phyloP scores from a whole-genome alignment of 2,888 invertebrate genomes.

The Bibio marci region DNA sequence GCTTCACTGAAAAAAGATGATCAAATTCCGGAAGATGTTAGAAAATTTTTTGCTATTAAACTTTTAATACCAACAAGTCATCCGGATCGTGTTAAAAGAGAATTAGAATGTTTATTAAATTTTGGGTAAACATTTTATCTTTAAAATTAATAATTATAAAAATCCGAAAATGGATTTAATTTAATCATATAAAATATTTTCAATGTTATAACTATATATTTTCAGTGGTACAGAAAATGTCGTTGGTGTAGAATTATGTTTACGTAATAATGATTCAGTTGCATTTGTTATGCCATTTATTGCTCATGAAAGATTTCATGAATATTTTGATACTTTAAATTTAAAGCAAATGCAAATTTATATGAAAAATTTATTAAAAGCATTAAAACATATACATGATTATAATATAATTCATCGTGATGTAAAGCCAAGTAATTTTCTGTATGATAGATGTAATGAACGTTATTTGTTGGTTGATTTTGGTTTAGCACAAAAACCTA shows the following conservation, averaged over 20 bases:
- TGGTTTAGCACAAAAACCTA: slow-evolving; percentile 54
- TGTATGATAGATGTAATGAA: slow-evolving; percentile 55
- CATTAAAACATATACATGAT: slow-evolving; percentile 63
- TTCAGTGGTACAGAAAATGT: slow-evolving; percentile 63
- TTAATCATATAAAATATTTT: neutral
- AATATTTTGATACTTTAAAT: slow-evolving; percentile 55
- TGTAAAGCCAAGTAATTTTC: slow-evolving; percentile 81
- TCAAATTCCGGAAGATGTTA: slow-evolving; percentile 25
- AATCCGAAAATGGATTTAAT: slow-evolving; percentile 4
- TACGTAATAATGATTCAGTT: slow-evolving; percentile 59
- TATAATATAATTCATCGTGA: slow-evolving; percentile 78
- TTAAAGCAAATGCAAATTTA: slow-evolving; percentile 54
- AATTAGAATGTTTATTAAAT: slow-evolving; percentile 58
- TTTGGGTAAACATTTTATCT: slow-evolving; percentile 43
- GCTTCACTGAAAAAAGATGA: slow-evolving; percentile 41
- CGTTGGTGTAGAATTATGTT: slow-evolving; percentile 60
- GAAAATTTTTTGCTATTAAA: slow-evolving; percentile 62
- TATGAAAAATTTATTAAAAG: slow-evolving; percentile 62
- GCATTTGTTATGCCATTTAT: slow-evolving; percentile 83
- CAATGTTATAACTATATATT: neutral
- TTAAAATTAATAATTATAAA: neutral
- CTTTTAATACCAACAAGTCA: slow-evolving; percentile 77
- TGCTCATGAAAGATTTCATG: slow-evolving; percentile 62
- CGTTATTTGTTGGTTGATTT: slow-evolving; percentile 75
- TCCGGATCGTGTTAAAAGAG: slow-evolving; percentile 63